Evolutionary conservation across 2,888 invertebrate genomes (phyloP), one percentile per base, ranked within the genome.

Genomic region (Apotomis betuletana): DNA sequence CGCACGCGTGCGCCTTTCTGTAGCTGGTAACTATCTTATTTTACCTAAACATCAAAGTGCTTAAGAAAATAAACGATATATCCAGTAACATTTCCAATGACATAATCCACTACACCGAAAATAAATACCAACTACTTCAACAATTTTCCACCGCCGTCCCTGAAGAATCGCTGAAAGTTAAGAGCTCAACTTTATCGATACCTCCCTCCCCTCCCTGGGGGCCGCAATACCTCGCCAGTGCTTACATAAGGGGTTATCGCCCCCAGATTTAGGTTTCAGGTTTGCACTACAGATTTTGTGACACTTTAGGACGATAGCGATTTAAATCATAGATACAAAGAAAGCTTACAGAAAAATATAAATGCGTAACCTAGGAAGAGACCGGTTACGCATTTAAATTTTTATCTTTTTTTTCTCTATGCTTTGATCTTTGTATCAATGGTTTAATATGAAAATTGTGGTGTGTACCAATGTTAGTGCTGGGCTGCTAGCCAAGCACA

Each of bases 221-320:
- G 36, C 46, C 55, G 55, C 27, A 65, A 55, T 55, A 55, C 44
- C 41, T 64, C 54, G 36, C 9, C 49, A 12, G n/a, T 65, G 55
- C 65, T 65, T 65, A 65, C 65, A 65, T 65, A 65, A 65, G 65
- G n/a, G 65, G 65, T 65, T 65, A 65, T 57, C 57, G 65, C 55
- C 44, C 55, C 12, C 54, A 10, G 63, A 64, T 65, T 65, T 46
- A 65, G 65, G 55, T 65, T 65, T 65, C 12, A 46, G 57, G 55
- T 46, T 44, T 49, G 49, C 49, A 49, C 49, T 9, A 49, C 49
- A 49, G 49, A 49, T 49, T 46, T 46, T 46, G 52, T 41, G 46
- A 46, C 54, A 49, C 9, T 49, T 49, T 65, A n/a, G 12, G 46
- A 9, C 9, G 49, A 9, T 6, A 9, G 9, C 46, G 10, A 9